Percentiles rank a stretch among this genome's conserved stretches.
These are phyloP conservation scores for Syritta pipiens DNA, from an alignment of 2,888 invertebrate species.

Conservation along the genomic window DNA sequence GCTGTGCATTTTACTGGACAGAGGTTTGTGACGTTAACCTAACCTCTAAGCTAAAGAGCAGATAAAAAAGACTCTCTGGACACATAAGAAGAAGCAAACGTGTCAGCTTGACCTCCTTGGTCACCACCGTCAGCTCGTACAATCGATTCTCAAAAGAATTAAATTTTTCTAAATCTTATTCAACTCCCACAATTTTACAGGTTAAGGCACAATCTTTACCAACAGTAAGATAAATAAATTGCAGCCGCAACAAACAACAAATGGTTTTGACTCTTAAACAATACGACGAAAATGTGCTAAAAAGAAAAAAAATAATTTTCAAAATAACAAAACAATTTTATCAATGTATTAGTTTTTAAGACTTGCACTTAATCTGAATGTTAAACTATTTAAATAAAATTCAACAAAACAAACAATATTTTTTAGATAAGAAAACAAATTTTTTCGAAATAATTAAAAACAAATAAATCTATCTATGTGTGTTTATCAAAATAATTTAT, in stretches of 20 bases:
- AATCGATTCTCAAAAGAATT: background rate
- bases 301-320: slow-evolving; percentile 9
- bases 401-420: background rate
- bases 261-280: slow-evolving; percentile 22
- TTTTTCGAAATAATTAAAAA: background rate
- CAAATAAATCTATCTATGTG: slow-evolving; percentile 14
- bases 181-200: slow-evolving; percentile 13
- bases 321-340: slow-evolving; percentile 18
- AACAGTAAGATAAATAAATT: background rate
- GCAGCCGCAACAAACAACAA: slow-evolving; percentile 11
- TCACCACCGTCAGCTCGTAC: too few relatives aligned
- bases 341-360: slow-evolving; percentile 39
- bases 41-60: too few relatives aligned
- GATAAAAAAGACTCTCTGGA: too few relatives aligned
- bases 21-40: too few relatives aligned
- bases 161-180: background rate
- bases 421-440: slow-evolving; percentile 10
- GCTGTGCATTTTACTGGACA: too few relatives aligned
- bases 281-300: background rate
- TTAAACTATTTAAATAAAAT: slow-evolving; percentile 15
- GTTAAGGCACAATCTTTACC: slow-evolving; percentile 7
- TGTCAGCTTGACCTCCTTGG: too few relatives aligned
- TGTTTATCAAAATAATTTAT: slow-evolving; percentile 7
- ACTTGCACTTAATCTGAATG: slow-evolving; percentile 20
- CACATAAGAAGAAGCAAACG: too few relatives aligned